Evolutionary conservation across 2,888 invertebrate species (phyloP).

Genomic region (Thymelicus lineola): DNA sequence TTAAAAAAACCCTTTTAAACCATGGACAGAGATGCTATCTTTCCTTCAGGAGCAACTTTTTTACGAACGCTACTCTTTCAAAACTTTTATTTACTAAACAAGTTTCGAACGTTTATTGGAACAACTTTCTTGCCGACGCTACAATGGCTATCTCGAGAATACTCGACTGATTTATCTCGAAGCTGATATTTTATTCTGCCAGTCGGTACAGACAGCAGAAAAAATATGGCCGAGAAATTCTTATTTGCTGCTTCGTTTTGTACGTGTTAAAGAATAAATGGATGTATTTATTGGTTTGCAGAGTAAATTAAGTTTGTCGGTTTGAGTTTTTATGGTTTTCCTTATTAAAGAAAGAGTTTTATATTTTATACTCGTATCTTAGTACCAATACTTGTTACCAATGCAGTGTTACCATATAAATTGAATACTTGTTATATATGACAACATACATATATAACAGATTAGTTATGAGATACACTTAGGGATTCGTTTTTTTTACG

Average conservation of each 20-base stretch:
- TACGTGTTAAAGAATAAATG: slow-evolving; percentile 29
- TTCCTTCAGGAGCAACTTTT: background rate
- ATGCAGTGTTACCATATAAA: no score
- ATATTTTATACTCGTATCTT: no score
- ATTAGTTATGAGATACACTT: no score
- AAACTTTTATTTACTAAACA: slow-evolving; percentile 23
- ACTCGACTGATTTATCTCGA: slow-evolving; percentile 38
- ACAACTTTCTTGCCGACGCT: slow-evolving; percentile 35
- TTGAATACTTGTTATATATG: no score
- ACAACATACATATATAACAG: no score
- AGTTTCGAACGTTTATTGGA: slow-evolving; percentile 28
- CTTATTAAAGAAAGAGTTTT: slow-evolving; percentile 6
- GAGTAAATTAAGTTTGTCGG: slow-evolving; percentile 30
- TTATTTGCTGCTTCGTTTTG: slow-evolving; percentile 31
- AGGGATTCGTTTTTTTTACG: no score
- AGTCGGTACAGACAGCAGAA: slow-evolving; percentile 36
- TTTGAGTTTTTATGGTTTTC: slow-evolving; percentile 6
- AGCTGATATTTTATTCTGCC: slow-evolving; percentile 39
- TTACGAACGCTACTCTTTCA: background rate
- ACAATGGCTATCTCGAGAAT: slow-evolving; percentile 32
- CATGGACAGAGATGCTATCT: background rate
- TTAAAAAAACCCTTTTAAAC: background rate
- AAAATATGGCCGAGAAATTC: slow-evolving; percentile 35
- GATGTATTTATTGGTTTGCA: slow-evolving; percentile 25
- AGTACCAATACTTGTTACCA: no score